A percentile compares a stretch with the other conserved stretches of the same genome.
phyloP scores from a whole-genome alignment of 2,113 vertebrate species.

The Coptodon bakossiorum region DNA sequence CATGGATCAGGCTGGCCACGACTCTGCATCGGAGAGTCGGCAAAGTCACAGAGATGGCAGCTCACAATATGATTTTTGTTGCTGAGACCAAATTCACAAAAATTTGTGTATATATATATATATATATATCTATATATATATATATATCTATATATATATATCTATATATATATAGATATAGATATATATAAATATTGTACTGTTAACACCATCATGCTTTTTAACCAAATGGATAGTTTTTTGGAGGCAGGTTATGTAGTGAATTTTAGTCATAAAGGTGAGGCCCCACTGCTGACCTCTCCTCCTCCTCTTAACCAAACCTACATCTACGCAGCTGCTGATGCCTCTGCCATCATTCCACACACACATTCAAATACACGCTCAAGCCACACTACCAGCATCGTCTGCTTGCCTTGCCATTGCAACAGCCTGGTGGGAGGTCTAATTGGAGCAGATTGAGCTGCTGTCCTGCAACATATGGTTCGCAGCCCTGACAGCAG shows the following conservation, averaged over 20 bases:
- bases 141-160: no score
- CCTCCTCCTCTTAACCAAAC: neutral
- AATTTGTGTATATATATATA: no score
- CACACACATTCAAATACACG: neutral
- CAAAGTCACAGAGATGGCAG: neutral
- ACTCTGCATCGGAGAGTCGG: neutral
- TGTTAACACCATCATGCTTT: neutral
- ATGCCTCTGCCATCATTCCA: neutral
- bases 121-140: no score
- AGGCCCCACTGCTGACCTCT: neutral
- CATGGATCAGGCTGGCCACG: neutral
- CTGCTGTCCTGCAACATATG: conserved; percentile 64
- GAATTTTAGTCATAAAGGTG: neutral
- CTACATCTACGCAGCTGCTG: conserved; percentile 51
- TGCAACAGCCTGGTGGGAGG: conserved; percentile 24
- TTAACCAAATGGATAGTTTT: neutral
- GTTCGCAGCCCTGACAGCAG: conserved; percentile 35
- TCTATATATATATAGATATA: no score
- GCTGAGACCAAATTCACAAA: no score
- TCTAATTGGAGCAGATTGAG: conserved; percentile 63
- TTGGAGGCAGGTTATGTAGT: neutral
- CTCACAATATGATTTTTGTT: neutral
- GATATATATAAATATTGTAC: neutral
- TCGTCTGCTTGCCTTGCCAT: neutral
- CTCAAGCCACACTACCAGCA: neutral